These are phyloP conservation scores for Trogon surrucura DNA, from an alignment of 2,113 vertebrate species.

Conservation along the genomic window DNA sequence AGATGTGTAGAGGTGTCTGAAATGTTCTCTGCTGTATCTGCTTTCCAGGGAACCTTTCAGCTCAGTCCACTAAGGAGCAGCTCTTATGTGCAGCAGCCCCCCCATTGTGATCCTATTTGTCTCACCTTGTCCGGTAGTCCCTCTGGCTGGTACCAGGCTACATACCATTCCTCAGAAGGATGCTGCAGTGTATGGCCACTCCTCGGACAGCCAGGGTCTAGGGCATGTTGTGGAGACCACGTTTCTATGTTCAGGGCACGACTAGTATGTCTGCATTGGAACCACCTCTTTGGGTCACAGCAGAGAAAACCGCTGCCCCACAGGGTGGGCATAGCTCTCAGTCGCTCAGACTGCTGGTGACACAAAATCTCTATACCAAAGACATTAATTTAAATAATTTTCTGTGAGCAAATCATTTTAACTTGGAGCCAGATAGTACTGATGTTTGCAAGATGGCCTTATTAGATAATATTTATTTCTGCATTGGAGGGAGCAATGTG, in stretches of 20 bases:
- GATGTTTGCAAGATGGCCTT: conserved; percentile 20
- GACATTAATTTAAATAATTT: background rate
- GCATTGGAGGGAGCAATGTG: background rate
- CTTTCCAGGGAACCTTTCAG: background rate
- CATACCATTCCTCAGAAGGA: background rate
- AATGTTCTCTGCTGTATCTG: background rate
- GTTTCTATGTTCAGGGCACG: background rate
- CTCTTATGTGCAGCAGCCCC: background rate
- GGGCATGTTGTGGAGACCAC: fast-evolving
- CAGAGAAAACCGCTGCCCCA: background rate
- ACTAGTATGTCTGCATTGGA: fast-evolving
- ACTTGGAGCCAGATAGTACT: conserved; percentile 25
- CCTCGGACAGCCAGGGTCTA: background rate
- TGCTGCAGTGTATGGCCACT: background rate
- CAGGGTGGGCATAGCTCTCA: background rate
- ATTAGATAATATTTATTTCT: conserved; percentile 40
- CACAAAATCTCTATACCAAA: background rate
- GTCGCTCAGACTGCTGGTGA: background rate
- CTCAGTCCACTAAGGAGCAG: background rate
- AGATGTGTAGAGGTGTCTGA: background rate
- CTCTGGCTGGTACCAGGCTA: background rate
- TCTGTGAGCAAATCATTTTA: conserved; percentile 9
- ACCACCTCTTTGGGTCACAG: background rate
- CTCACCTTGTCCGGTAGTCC: background rate
- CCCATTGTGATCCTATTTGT: background rate